A percentile compares a stretch with the other conserved stretches of the same genome.
Evolutionary conservation across 1,140 invertebrate species (phyloP).

Genomic region (Drosophila lini): DNA sequence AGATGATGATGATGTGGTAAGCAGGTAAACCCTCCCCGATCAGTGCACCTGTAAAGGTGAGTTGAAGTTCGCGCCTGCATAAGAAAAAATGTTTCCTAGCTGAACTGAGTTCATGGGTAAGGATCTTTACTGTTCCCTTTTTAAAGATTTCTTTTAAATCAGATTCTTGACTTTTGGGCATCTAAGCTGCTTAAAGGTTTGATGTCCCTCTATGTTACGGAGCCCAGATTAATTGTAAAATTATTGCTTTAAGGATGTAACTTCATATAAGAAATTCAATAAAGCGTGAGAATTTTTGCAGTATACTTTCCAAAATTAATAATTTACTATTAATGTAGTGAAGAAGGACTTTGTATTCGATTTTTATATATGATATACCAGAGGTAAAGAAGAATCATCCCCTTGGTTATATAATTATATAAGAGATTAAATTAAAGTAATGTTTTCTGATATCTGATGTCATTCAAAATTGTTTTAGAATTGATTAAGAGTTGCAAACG

Average conservation of each 20-base stretch:
- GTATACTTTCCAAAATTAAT: not conserved
- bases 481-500: not conserved
- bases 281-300: not conserved
- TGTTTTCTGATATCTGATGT: not conserved
- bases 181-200: slow-evolving; percentile 58
- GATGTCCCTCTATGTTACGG: slow-evolving; percentile 23
- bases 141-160: not conserved
- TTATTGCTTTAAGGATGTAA: not conserved
- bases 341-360: not conserved
- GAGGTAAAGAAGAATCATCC: not conserved
- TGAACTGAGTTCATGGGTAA: slow-evolving; percentile 15
- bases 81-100: slow-evolving; percentile 28
- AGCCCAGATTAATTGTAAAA: slow-evolving; percentile 4
- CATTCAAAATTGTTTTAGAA: not conserved
- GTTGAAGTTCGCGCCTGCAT: slow-evolving; percentile 51
- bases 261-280: not conserved
- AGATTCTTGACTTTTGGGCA: slow-evolving; percentile 37
- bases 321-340: not conserved
- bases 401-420: not conserved
- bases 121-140: slow-evolving; percentile 4
- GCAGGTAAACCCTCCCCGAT: slow-evolving; percentile 47
- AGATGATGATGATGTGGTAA: slow-evolving; percentile 30
- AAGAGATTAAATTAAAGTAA: too few species aligned
- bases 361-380: not conserved
- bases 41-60: slow-evolving; percentile 55